These are phyloP conservation scores for Drosophila carrolli DNA, from an alignment of 1,140 invertebrate genomes.

Conservation along the genomic window DNA sequence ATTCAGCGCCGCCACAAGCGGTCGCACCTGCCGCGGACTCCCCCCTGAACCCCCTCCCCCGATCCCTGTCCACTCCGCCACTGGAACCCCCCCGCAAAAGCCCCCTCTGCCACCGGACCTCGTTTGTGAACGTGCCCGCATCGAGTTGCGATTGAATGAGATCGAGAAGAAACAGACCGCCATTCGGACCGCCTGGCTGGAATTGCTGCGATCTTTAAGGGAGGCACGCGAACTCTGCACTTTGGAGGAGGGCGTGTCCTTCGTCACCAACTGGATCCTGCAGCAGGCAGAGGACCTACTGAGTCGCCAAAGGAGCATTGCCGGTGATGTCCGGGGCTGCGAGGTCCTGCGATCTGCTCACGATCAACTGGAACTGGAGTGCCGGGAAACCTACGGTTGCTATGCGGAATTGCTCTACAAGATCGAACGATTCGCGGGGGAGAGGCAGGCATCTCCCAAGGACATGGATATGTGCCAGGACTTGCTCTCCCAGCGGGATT, in stretches of 20 bases:
- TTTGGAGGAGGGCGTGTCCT: slow-evolving; percentile 88
- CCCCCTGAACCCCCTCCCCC: slow-evolving; percentile 5
- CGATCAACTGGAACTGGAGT: slow-evolving; percentile 91
- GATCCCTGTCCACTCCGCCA: background rate
- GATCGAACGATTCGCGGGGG: slow-evolving; percentile 86
- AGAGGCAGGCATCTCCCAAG: slow-evolving; percentile 82
- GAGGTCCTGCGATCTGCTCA: slow-evolving; percentile 90
- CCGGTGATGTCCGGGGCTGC: slow-evolving; percentile 89
- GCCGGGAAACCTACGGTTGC: slow-evolving; percentile 90
- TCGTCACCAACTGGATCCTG: slow-evolving; percentile 91
- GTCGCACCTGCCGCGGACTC: slow-evolving; percentile 52
- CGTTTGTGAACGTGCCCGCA: slow-evolving; percentile 86
- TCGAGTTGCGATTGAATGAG: slow-evolving; percentile 86
- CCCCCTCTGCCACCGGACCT: slow-evolving; percentile 86
- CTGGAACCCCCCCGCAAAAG: slow-evolving; percentile 20
- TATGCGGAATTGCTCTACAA: slow-evolving; percentile 91
- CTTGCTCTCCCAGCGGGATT: slow-evolving; percentile 88
- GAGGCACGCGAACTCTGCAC: slow-evolving; percentile 87
- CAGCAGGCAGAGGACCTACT: slow-evolving; percentile 90
- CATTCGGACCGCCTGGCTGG: slow-evolving; percentile 87
- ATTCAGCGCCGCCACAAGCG: slow-evolving; percentile 46
- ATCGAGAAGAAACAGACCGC: slow-evolving; percentile 87
- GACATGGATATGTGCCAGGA: slow-evolving; percentile 84
- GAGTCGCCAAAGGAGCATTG: slow-evolving; percentile 89
- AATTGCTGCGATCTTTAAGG: slow-evolving; percentile 87